These are phyloP conservation scores for Sorex araneus DNA, from an alignment of 2,113 vertebrate genomes.

Conservation along the genomic window DNA sequence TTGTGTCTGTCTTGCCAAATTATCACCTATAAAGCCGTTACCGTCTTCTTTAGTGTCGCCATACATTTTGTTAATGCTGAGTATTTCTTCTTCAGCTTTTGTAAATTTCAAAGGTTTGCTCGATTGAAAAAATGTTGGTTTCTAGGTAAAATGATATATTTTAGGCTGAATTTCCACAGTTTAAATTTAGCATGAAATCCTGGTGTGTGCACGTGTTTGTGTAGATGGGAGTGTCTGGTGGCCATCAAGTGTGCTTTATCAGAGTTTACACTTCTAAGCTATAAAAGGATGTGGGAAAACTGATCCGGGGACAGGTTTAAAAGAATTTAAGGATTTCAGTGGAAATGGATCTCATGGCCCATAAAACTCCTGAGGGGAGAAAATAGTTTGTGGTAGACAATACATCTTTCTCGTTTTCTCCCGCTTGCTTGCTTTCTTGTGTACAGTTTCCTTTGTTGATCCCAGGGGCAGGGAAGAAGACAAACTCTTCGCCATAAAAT, in stretches of 20 bases:
- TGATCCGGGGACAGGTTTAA: neutral
- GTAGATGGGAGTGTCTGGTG: neutral
- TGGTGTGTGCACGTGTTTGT: rapidly evolving
- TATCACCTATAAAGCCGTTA: conserved; percentile 61
- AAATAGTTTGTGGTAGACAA: conserved; percentile 8
- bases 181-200: neutral
- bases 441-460: neutral
- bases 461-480: neutral
- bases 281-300: conserved; percentile 20
- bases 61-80: conserved; percentile 70
- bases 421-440: neutral
- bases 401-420: neutral
- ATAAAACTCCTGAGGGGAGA: conserved; percentile 20
- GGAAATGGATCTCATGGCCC: neutral
- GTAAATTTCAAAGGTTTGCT: neutral
- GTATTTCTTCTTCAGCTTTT: conserved; percentile 64
- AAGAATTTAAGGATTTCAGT: conserved; percentile 51
- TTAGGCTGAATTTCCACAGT: neutral
- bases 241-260: neutral
- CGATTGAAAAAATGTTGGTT: conserved; percentile 26
- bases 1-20: conserved; percentile 49
- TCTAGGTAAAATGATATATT: neutral
- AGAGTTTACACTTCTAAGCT: neutral
- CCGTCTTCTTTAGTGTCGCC: conserved; percentile 46
- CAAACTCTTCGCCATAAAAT: neutral